A percentile compares a stretch with the other conserved stretches of the same genome.
Conservation (phyloP, 2,113 vertebrate species). For the Spea multiplicata region DNA sequence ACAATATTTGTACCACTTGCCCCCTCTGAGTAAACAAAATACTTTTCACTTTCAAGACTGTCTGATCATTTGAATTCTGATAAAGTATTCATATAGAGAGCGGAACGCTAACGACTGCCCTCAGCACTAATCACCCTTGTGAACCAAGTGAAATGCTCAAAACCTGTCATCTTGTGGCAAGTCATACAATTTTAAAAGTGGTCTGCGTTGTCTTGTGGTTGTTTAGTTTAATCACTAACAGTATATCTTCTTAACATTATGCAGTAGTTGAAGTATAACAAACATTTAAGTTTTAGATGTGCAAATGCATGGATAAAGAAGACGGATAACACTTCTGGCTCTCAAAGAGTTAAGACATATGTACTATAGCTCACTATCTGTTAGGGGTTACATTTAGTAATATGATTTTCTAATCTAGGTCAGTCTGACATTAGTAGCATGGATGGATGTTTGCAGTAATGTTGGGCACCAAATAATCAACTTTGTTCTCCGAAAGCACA, state of each 20-base stretch:
- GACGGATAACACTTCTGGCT: too few relatives aligned
- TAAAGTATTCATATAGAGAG: slow-evolving; percentile 61
- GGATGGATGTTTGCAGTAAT: slow-evolving; percentile 21
- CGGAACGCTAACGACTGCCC: slow-evolving; percentile 53
- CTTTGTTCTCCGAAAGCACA: slow-evolving; percentile 15
- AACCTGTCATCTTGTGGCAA: slow-evolving; percentile 71
- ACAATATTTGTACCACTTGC: slow-evolving; percentile 73
- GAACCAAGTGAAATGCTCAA: slow-evolving; percentile 61
- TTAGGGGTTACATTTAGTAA: slow-evolving; percentile 50
- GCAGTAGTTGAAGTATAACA: slow-evolving; percentile 40
- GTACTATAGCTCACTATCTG: slow-evolving; percentile 47
- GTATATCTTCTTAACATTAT: slow-evolving; percentile 54
- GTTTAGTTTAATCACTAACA: slow-evolving; percentile 80
- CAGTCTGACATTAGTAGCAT: slow-evolving; percentile 39
- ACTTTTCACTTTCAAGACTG: slow-evolving; percentile 67
- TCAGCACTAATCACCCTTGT: slow-evolving; percentile 62
- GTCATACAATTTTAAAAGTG: slow-evolving; percentile 73
- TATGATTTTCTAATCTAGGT: slow-evolving; percentile 45
- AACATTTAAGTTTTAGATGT: too few relatives aligned
- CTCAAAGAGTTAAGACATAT: slow-evolving; percentile 42
- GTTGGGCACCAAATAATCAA: background rate
- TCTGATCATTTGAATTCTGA: slow-evolving; percentile 59
- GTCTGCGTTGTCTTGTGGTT: slow-evolving; percentile 79
- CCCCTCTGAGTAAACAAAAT: slow-evolving; percentile 70
- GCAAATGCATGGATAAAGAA: too few relatives aligned